A percentile compares a stretch with the other conserved stretches of the same genome.
Evolutionary conservation across 2,113 vertebrate genomes (phyloP).

Genomic region (Ramphastos sulfuratus): DNA sequence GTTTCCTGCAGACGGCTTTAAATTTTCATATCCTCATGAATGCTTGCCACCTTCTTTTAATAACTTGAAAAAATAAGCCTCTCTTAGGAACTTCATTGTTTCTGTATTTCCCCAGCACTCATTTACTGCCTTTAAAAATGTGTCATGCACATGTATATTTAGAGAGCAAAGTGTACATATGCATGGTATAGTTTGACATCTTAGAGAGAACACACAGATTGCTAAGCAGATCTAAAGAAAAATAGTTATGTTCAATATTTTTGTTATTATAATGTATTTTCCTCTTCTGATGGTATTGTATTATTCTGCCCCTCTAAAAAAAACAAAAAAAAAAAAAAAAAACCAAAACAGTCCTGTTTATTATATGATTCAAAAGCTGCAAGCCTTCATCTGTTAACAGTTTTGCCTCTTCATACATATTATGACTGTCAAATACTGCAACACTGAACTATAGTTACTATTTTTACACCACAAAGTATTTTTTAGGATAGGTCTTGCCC

Average conservation of each 20-base stretch:
- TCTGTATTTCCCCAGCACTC: conserved; percentile 56
- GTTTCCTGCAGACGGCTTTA: conserved; percentile 72
- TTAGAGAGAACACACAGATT: conserved; percentile 58
- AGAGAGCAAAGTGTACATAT: conserved; percentile 54
- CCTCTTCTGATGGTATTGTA: conserved; percentile 21
- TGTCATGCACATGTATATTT: conserved; percentile 69
- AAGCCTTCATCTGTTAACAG: conserved; percentile 35
- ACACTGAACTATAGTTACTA: background rate
- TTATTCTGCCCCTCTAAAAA: conserved; percentile 30
- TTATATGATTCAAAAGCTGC: background rate
- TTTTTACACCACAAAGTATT: conserved; percentile 5
- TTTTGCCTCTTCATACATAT: background rate
- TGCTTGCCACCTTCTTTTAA: conserved; percentile 74
- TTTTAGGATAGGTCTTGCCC: background rate
- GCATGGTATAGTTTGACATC: conserved; percentile 52
- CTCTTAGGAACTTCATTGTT: conserved; percentile 72
- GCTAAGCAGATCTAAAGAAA: conserved; percentile 65
- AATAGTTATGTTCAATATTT: conserved; percentile 60
- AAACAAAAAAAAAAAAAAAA: background rate
- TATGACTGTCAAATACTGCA: background rate
- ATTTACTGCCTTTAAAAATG: conserved; percentile 62
- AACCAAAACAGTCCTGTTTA: background rate
- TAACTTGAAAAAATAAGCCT: conserved; percentile 72
- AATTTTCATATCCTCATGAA: conserved; percentile 75
- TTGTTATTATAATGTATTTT: conserved; percentile 54